Conservation (phyloP, 2,888 invertebrate genomes). For the Halictus ligatus region DNA sequence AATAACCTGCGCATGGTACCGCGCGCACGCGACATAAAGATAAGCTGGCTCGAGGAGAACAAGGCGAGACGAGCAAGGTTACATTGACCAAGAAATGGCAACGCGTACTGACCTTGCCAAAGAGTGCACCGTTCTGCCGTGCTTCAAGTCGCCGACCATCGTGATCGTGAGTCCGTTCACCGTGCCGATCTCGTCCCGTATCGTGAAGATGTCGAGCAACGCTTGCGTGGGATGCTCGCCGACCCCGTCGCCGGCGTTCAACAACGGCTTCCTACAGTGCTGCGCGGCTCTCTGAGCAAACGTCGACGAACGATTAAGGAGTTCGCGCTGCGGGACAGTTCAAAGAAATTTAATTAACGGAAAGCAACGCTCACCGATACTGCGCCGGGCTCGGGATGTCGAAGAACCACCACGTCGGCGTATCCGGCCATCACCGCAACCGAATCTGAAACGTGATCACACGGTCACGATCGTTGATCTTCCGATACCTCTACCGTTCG, state of each 20-base stretch:
- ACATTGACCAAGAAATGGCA: neutral
- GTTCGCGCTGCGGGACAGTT: neutral
- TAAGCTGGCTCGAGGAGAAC: neutral
- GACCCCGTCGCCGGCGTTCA: constrained; percentile 99
- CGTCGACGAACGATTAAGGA: neutral
- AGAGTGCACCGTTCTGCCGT: constrained; percentile 99
- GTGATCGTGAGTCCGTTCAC: constrained; percentile 99
- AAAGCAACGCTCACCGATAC: constrained; percentile 88
- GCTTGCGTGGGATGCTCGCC: constrained; percentile 99
- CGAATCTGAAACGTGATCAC: constrained; percentile 84
- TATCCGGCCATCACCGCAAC: constrained; percentile 96
- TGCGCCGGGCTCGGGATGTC: constrained; percentile 97
- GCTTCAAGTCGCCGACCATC: constrained; percentile 98
- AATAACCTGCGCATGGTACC: constrained; percentile 86
- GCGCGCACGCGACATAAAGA: neutral
- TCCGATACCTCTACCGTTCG: neutral
- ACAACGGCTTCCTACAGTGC: constrained; percentile 94
- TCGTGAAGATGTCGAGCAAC: constrained; percentile 98
- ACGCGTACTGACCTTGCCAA: constrained; percentile 88
- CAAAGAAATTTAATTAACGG: neutral
- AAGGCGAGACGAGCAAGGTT: neutral
- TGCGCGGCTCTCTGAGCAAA: constrained; percentile 90
- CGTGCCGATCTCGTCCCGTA: constrained; percentile 99
- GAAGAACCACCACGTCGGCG: constrained; percentile 95
- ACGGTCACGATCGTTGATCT: neutral